phyloP scores from a whole-genome alignment of 2,888 invertebrate species.

The Chalcis sispes region DNA sequence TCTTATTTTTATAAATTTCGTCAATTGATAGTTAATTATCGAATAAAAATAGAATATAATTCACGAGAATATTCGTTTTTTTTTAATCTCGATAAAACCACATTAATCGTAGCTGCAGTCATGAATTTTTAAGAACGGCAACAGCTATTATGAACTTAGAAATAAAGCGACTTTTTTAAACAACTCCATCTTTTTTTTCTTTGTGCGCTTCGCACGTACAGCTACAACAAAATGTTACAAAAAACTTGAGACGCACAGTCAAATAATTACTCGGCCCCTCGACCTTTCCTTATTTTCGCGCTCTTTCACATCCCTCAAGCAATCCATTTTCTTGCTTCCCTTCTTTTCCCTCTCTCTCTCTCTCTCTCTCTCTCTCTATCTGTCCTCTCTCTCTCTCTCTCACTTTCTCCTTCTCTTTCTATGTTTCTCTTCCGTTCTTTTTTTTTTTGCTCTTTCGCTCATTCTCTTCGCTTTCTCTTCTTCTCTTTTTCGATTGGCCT shows the following conservation, averaged over 20 bases:
- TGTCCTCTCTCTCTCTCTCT: neutral
- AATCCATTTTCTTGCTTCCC: slow-evolving; percentile 13
- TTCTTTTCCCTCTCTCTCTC: slow-evolving; percentile 11
- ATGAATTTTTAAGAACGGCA: too few species aligned
- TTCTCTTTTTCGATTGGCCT: slow-evolving; percentile 47
- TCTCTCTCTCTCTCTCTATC: slow-evolving; percentile 1
- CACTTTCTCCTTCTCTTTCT: slow-evolving; percentile 11
- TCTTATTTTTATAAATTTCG: too few species aligned
- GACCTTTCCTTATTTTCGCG: slow-evolving; percentile 18
- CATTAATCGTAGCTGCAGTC: too few species aligned
- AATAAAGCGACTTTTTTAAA: neutral
- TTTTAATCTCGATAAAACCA: too few species aligned
- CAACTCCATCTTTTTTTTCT: neutral
- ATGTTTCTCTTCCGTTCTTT: neutral
- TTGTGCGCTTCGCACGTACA: neutral
- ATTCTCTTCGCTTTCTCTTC: slow-evolving; percentile 20
- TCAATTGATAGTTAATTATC: too few species aligned
- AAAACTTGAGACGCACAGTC: neutral
- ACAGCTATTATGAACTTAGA: neutral
- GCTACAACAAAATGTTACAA: neutral
- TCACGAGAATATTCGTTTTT: too few species aligned
- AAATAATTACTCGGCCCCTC: slow-evolving; percentile 8
- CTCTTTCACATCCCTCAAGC: slow-evolving; percentile 10
- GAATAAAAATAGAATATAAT: too few species aligned
- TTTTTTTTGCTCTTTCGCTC: neutral